phyloP scores from a whole-genome alignment of 2,888 invertebrate genomes.

The Tachina lurida region DNA sequence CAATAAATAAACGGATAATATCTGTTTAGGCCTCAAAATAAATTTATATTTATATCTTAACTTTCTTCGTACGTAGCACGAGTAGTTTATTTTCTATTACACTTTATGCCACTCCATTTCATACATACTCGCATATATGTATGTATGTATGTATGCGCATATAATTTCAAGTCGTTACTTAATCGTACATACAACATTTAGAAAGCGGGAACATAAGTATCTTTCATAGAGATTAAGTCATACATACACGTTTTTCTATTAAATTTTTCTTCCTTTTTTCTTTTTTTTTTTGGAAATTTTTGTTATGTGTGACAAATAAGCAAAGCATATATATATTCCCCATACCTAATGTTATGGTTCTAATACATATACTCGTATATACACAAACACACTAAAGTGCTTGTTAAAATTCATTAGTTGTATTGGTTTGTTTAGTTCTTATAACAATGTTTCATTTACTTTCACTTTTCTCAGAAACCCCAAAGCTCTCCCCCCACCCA shows the following conservation, averaged over 20 bases:
- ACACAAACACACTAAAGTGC: conserved; percentile 60
- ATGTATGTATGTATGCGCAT: not conserved
- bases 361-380: not conserved
- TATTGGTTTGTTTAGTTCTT: conserved; percentile 75
- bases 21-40: conserved; percentile 75
- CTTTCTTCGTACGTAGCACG: conserved; percentile 21
- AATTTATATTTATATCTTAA: conserved; percentile 69
- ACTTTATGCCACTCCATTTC: conserved; percentile 26
- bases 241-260: conserved; percentile 79
- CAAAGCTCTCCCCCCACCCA: not conserved
- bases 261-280: conserved; percentile 37
- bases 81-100: conserved; percentile 40
- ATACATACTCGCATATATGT: not conserved
- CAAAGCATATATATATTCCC: not conserved
- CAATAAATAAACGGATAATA: conserved; percentile 82
- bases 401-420: conserved; percentile 81
- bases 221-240: conserved; percentile 80
- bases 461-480: conserved; percentile 29
- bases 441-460: conserved; percentile 66
- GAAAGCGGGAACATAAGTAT: conserved; percentile 75
- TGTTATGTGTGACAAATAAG: conserved; percentile 65
- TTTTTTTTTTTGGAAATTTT: conserved; percentile 7
- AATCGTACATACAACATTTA: conserved; percentile 40
- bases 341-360: not conserved
- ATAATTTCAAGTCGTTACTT: conserved; percentile 31